phyloP scores from a whole-genome alignment of 2,113 vertebrate species.

The Neogobius melanostomus region DNA sequence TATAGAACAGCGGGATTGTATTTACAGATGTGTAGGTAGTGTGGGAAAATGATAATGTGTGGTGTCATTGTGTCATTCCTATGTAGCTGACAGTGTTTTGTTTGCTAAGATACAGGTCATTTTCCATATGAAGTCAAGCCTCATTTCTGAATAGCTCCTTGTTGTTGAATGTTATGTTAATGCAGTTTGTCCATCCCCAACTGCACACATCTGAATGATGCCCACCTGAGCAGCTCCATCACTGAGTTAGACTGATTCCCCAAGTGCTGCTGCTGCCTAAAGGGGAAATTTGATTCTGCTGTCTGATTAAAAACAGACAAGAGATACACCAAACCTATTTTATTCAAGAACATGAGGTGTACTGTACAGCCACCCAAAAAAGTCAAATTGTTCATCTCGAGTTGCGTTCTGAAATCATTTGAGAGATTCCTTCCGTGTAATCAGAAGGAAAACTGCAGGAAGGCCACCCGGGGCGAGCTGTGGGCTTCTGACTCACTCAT shows the following conservation, averaged over 20 bases:
- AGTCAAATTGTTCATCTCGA: background rate
- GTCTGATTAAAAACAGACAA: constrained; percentile 17
- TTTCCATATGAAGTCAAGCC: too few relatives aligned
- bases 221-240: background rate
- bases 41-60: background rate
- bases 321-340: background rate
- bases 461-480: background rate
- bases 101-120: too few relatives aligned
- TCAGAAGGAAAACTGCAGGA: background rate
- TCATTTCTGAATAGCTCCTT: background rate
- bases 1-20: too few relatives aligned
- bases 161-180: background rate
- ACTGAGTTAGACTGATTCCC: background rate
- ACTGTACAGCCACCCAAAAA: too few relatives aligned
- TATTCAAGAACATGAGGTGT: background rate
- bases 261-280: background rate
- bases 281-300: constrained; percentile 33
- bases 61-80: background rate
- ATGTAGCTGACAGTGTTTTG: too few relatives aligned
- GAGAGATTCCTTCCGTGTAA: background rate
- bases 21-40: background rate
- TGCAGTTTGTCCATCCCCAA: background rate
- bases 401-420: background rate
- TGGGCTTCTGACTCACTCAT: background rate
- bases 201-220: background rate